Percentiles rank a stretch among this genome's conserved stretches.
Evolutionary conservation across 2,888 invertebrate species (phyloP).

Genomic region (Coecobrya sp.): DNA sequence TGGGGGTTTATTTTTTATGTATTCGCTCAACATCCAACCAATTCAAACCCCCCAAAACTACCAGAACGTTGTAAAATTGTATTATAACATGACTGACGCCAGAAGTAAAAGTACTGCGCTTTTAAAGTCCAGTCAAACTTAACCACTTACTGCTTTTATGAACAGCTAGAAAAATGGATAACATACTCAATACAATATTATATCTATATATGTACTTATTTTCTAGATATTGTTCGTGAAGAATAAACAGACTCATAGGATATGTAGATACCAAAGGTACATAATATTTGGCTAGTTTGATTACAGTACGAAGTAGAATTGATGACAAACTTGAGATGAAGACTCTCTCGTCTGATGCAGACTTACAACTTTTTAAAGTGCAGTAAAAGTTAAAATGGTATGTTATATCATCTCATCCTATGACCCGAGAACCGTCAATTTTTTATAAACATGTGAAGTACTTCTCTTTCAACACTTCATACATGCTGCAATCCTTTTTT

Average conservation of each 20-base stretch:
- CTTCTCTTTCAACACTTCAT: not conserved
- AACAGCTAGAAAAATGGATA: not conserved
- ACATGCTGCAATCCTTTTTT: too few species aligned
- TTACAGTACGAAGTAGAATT: conserved; percentile 11
- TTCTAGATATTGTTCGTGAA: not conserved
- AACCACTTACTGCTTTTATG: not conserved
- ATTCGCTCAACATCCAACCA: not conserved
- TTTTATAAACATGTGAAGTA: not conserved
- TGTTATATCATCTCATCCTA: conserved; percentile 21
- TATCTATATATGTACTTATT: not conserved
- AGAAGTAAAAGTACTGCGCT: not conserved
- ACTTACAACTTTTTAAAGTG: not conserved
- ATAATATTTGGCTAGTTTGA: conserved; percentile 32
- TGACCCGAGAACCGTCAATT: not conserved
- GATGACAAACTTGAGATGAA: conserved; percentile 22
- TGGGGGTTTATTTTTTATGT: not conserved
- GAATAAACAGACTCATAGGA: not conserved
- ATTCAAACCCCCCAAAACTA: not conserved
- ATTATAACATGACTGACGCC: not conserved
- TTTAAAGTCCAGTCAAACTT: not conserved
- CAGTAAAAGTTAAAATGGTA: conserved; percentile 6
- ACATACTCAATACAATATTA: not conserved
- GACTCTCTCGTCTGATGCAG: conserved; percentile 27
- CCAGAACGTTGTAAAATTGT: not conserved
- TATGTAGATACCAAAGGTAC: not conserved